These are phyloP conservation scores for Drosophila obscura DNA, from an alignment of 1,140 invertebrate species.

Conservation along the genomic window DNA sequence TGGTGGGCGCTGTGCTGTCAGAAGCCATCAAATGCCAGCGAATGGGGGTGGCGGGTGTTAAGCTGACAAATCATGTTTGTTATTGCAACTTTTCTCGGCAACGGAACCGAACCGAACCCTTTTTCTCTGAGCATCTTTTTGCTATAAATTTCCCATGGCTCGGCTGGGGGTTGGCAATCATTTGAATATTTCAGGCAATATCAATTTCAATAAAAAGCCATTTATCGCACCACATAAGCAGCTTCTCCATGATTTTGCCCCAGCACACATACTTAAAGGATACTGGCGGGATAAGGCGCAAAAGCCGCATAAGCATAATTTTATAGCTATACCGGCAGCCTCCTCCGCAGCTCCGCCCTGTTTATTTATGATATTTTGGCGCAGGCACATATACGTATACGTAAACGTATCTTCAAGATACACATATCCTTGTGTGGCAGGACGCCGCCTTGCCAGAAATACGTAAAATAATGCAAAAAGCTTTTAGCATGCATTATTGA, in stretches of 20 bases:
- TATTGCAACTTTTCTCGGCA: conserved; percentile 60
- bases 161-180: conserved; percentile 33
- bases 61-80: conserved; percentile 83
- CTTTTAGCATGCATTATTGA: conserved; percentile 83
- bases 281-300: conserved; percentile 13
- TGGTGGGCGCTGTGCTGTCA: conserved; percentile 23
- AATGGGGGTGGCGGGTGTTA: conserved; percentile 70
- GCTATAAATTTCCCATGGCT: conserved; percentile 43
- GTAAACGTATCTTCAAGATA: conserved; percentile 66
- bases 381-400: conserved; percentile 11
- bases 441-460: conserved; percentile 57
- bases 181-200: conserved; percentile 81
- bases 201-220: conserved; percentile 84
- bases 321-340: conserved; percentile 59
- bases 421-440: conserved; percentile 34
- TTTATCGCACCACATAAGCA: conserved; percentile 83
- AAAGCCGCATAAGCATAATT: conserved; percentile 74
- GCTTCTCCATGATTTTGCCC: conserved; percentile 43
- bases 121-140: conserved; percentile 30
- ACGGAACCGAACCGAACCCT: conserved; percentile 22
- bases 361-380: conserved; percentile 74
- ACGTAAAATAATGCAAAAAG: conserved; percentile 83
- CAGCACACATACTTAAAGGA: conserved; percentile 54
- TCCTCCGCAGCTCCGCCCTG: conserved; percentile 8
- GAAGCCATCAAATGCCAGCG: conserved; percentile 30